phyloP scores from a whole-genome alignment of 2,113 vertebrate genomes.

The Barbus barbus region DNA sequence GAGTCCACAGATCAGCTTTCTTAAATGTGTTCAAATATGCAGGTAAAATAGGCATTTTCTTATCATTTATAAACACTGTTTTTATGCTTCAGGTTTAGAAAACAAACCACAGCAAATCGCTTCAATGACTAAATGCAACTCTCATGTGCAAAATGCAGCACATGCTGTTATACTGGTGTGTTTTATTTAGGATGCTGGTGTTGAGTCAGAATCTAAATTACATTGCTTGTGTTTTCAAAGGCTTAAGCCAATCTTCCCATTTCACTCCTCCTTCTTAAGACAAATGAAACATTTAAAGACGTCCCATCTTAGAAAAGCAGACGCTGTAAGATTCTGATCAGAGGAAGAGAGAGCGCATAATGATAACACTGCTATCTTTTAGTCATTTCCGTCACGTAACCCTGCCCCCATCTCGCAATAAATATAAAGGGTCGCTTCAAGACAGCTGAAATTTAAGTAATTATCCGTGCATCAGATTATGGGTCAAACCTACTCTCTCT shows the following conservation, averaged over 20 bases:
- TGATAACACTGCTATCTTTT: slow-evolving; percentile 52
- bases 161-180: too few relatives aligned
- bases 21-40: not conserved
- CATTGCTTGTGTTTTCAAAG: not conserved
- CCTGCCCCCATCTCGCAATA: slow-evolving; percentile 52
- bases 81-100: not conserved
- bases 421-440: not conserved
- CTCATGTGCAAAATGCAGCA: not conserved
- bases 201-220: not conserved
- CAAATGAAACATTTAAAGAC: slow-evolving; percentile 15
- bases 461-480: slow-evolving; percentile 18
- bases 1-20: not conserved
- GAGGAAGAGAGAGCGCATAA: slow-evolving; percentile 31
- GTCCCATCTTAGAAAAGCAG: not conserved
- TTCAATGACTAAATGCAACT: not conserved
- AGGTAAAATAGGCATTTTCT: not conserved
- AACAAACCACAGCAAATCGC: not conserved
- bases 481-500: slow-evolving; percentile 11
- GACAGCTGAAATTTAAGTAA: slow-evolving; percentile 29
- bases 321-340: slow-evolving; percentile 47
- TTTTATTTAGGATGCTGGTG: slow-evolving; percentile 13
- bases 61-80: not conserved
- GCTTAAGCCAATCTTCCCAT: slow-evolving; percentile 13
- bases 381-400: slow-evolving; percentile 50
- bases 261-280: slow-evolving; percentile 3